Evolutionary conservation across 2,797 vertebrate species (phyloP), one percentile per base, ranked within the genome.

Genomic region (Cirrhinus molitorella): DNA sequence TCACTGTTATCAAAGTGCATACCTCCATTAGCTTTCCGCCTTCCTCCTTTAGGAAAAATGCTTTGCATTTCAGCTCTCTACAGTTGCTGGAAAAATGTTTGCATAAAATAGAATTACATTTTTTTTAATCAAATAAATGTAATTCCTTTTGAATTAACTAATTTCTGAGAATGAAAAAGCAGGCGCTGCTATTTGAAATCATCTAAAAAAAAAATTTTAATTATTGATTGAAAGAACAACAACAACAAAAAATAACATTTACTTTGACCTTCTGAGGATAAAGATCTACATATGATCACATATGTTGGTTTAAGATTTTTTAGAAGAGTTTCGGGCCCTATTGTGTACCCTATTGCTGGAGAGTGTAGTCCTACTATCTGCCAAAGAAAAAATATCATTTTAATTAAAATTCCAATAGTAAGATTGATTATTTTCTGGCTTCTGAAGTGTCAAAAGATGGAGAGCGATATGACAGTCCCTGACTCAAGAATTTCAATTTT

Each of bases 241-340:
- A 28, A 28, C 13, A 61, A 59, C 14, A n/a, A 11, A 2, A 23
- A 67, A 70, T 2, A 71, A 51, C 21, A 51, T 12, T 49, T 51
- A 8, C 9, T 51, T 34, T 73, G 47, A 21, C 28, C 5, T 34
- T 53, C 10, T 53, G 49, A 12, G 25, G 4, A 31, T 21, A 53
- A 34, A 4, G 25, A 37, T 13, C 49, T n/a, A 73, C 28, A 73
- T 13, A n/a, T 72, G 7, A 65, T 66, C 28, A 66, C n/a, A n/a
- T n/a, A n/a, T 28, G 49, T 23, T 72, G 68, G 57, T 28, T 61
- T 37, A 11, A 66, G 57, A 61, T 61, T 61, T 61, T 28, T 59
- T 49, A 47, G n/a, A 71, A 28, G 23, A 71, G 66, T 68, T 45
- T 25, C 13, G 45, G 25, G 19, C 49, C 17, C 19, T n/a, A 37